Percentiles rank a stretch among this genome's conserved stretches.
These are phyloP conservation scores for Charaxes varanes DNA, from an alignment of 1,140 invertebrate genomes.

Conservation along the genomic window DNA sequence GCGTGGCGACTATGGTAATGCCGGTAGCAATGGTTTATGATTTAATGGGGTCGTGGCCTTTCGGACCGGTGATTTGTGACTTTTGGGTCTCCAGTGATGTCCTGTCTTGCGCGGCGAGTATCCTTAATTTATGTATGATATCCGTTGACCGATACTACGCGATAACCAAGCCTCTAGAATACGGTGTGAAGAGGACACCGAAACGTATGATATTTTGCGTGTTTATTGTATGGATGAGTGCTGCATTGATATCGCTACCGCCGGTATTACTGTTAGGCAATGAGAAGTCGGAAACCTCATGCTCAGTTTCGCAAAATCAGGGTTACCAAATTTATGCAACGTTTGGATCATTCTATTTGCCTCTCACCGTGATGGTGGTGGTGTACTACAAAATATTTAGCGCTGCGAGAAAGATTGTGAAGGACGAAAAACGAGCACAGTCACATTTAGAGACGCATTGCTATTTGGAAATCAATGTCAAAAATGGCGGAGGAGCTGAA, in stretches of 20 bases:
- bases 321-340: constrained; percentile 94
- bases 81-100: constrained; percentile 91
- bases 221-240: constrained; percentile 90
- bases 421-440: constrained; percentile 89
- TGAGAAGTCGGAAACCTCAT: constrained; percentile 85
- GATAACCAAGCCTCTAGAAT: constrained; percentile 92
- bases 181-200: constrained; percentile 90
- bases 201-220: constrained; percentile 89
- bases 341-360: constrained; percentile 92
- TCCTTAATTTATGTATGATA: constrained; percentile 94
- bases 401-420: constrained; percentile 87
- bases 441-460: constrained; percentile 86
- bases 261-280: constrained; percentile 92
- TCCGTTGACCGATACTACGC: constrained; percentile 92
- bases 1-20: constrained; percentile 89
- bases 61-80: constrained; percentile 89
- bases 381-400: constrained; percentile 94
- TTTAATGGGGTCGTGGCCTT: constrained; percentile 88
- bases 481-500: constrained; percentile 80
- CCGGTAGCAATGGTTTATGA: constrained; percentile 89
- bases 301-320: constrained; percentile 89
- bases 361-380: constrained; percentile 91
- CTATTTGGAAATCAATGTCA: constrained; percentile 81
- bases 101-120: constrained; percentile 89
- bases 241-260: constrained; percentile 91